Evolutionary conservation across 2,797 vertebrate species (phyloP).

Genomic region (Chelon auratus): DNA sequence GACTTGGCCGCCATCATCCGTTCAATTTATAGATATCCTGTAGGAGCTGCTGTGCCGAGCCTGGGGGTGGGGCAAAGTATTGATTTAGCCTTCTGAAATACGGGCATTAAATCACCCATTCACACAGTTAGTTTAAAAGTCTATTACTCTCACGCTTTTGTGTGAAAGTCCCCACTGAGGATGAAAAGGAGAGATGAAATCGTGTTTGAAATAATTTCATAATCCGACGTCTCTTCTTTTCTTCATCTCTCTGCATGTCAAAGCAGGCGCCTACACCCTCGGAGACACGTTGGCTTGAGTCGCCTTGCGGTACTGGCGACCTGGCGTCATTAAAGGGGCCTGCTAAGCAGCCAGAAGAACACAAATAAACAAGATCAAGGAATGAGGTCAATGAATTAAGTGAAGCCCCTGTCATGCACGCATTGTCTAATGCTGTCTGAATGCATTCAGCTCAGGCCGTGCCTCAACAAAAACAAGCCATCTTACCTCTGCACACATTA

Average conservation of each 20-base stretch:
- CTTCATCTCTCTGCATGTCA: slow-evolving; percentile 23
- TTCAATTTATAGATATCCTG: slow-evolving; percentile 79
- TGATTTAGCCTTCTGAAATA: slow-evolving; percentile 57
- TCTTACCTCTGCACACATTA: slow-evolving; percentile 16
- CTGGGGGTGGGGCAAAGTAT: slow-evolving; percentile 54
- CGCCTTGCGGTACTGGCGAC: slow-evolving; percentile 20
- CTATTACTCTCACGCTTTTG: slow-evolving; percentile 44
- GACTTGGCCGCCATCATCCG: slow-evolving; percentile 55
- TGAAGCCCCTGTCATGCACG: slow-evolving; percentile 42
- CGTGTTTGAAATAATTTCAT: slow-evolving; percentile 56
- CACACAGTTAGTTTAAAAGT: slow-evolving; percentile 61
- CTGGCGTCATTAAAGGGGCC: slow-evolving; percentile 33
- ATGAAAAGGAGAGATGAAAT: slow-evolving; percentile 47
- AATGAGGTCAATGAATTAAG: slow-evolving; percentile 72
- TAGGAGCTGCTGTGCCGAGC: slow-evolving; percentile 44
- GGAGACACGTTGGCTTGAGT: slow-evolving; percentile 35
- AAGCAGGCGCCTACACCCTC: slow-evolving; percentile 22
- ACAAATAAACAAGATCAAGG: slow-evolving; percentile 66
- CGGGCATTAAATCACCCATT: slow-evolving; percentile 63
- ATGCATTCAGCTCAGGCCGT: slow-evolving; percentile 35
- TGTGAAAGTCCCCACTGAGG: not conserved
- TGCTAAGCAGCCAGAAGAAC: slow-evolving; percentile 41
- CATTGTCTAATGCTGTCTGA: slow-evolving; percentile 54
- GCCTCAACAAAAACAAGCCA: slow-evolving; percentile 32
- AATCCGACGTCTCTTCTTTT: slow-evolving; percentile 18